These are phyloP conservation scores for Tanytarsus gracilentus DNA, from an alignment of 2,888 invertebrate species.

Conservation along the genomic window DNA sequence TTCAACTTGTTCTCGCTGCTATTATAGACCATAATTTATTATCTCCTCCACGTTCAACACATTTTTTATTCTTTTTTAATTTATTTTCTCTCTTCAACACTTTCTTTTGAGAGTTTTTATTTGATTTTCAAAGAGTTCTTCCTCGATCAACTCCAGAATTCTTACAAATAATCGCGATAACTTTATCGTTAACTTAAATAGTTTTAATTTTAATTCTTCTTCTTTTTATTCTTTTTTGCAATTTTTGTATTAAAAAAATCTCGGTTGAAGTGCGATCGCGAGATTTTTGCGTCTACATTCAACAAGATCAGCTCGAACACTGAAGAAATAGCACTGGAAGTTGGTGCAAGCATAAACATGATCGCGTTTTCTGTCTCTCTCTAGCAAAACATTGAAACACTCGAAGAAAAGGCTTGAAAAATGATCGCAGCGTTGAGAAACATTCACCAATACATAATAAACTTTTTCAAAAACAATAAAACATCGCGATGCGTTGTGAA, in stretches of 20 bases:
- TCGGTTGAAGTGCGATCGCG: not conserved
- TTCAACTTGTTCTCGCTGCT: too few species aligned
- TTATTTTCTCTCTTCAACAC: too few species aligned
- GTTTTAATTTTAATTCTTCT: not conserved
- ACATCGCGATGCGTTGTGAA: too few species aligned
- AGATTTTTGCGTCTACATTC: slow-evolving; percentile 26
- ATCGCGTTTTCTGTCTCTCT: not conserved
- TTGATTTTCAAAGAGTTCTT: slow-evolving; percentile 18
- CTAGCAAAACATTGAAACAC: slow-evolving; percentile 1
- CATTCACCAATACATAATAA: too few species aligned
- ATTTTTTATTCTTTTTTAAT: not conserved
- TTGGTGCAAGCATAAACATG: slow-evolving; percentile 1
- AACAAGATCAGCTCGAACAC: slow-evolving; percentile 28
- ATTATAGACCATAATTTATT: too few species aligned
- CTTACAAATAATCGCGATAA: slow-evolving; percentile 25
- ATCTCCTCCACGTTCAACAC: not conserved
- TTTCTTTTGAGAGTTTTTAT: slow-evolving; percentile 10
- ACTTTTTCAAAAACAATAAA: too few species aligned
- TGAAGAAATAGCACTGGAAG: not conserved
- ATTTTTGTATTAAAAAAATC: not conserved
- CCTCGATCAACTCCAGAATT: slow-evolving; percentile 16
- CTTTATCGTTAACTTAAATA: slow-evolving; percentile 25
- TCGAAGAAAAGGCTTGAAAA: too few species aligned
- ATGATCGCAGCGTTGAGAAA: too few species aligned
- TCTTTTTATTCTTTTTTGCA: not conserved